A percentile compares a stretch with the other conserved stretches of the same genome.
Evolutionary conservation across 2,113 vertebrate genomes (phyloP).

Genomic region (Heterotis niloticus): DNA sequence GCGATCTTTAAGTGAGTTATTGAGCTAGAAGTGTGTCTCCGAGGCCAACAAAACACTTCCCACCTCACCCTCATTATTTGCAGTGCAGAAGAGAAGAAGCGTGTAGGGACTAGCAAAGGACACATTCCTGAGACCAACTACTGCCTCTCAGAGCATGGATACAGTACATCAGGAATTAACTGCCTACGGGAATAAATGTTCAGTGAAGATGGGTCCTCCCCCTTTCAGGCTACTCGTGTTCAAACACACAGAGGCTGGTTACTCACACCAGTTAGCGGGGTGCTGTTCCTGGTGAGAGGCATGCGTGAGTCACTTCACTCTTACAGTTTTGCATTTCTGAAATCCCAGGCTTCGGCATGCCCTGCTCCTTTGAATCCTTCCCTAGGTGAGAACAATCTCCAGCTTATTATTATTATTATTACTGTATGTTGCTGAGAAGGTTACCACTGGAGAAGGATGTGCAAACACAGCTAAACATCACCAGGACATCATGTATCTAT

Average conservation of each 20-base stretch:
- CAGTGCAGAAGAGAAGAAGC: background rate
- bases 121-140: background rate
- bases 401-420: background rate
- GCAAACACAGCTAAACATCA: background rate
- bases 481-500: background rate
- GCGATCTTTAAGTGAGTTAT: background rate
- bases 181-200: background rate
- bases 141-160: background rate
- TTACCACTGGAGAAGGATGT: background rate
- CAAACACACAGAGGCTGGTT: background rate
- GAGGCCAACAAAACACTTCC: background rate
- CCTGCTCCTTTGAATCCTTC: background rate
- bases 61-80: background rate
- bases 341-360: background rate
- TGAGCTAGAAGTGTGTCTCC: background rate
- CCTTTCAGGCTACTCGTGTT: background rate
- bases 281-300: background rate
- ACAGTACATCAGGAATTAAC: background rate
- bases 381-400: background rate
- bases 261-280: background rate
- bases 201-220: background rate
- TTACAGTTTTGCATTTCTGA: background rate
- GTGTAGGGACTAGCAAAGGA: background rate
- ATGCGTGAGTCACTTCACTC: background rate
- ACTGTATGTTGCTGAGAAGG: background rate